phyloP scores from a whole-genome alignment of 2,113 vertebrate genomes.

The Xiphophorus maculatus region DNA sequence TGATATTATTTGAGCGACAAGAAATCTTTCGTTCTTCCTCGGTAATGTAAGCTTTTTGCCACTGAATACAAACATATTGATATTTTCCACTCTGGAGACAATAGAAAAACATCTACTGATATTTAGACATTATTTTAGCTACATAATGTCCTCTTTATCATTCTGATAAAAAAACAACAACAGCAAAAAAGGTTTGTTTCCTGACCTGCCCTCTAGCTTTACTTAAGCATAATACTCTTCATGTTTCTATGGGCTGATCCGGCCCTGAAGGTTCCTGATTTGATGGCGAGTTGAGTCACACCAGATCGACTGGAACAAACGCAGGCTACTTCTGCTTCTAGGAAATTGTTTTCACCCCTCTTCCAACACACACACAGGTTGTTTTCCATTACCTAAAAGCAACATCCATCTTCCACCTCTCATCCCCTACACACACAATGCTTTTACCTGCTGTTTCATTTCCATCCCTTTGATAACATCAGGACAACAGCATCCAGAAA shows the following conservation, averaged over 20 bases:
- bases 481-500: slow-evolving; percentile 11
- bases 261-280: not conserved
- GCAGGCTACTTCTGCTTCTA: slow-evolving; percentile 44
- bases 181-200: too few relatives aligned
- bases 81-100: not conserved
- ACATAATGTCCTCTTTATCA: not conserved
- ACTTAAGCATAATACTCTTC: not conserved
- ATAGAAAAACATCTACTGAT: not conserved
- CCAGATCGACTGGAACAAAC: slow-evolving; percentile 22
- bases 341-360: slow-evolving; percentile 37
- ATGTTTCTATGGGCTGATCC: not conserved
- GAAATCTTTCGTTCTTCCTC: too few relatives aligned
- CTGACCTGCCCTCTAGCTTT: not conserved
- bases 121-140: not conserved
- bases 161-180: not conserved
- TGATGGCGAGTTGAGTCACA: slow-evolving; percentile 56
- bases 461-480: slow-evolving; percentile 9
- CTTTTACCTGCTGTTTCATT: slow-evolving; percentile 9
- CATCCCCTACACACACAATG: not conserved
- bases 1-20: too few relatives aligned
- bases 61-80: not conserved
- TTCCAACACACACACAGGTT: slow-evolving; percentile 23
- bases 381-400: slow-evolving; percentile 71
- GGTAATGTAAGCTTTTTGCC: not conserved
- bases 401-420: slow-evolving; percentile 31